phyloP scores from a whole-genome alignment of 2,113 vertebrate species.

The Onychostoma macrolepis region DNA sequence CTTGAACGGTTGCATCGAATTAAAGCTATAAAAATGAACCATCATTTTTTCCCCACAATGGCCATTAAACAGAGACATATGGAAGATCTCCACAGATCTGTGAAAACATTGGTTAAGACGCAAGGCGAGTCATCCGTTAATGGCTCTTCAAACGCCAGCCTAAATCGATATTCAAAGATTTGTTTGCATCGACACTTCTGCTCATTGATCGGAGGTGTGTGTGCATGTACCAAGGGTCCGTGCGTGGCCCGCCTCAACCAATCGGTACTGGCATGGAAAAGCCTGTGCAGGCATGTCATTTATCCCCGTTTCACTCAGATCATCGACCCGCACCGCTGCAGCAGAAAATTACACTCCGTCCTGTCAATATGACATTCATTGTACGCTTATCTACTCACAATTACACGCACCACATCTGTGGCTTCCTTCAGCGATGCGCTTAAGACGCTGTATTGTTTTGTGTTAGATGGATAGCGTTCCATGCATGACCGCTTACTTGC shows the following conservation, averaged over 20 bases:
- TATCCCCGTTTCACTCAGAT: neutral
- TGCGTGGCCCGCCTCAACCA: neutral
- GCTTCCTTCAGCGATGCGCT: conserved; percentile 54
- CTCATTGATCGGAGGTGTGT: conserved; percentile 12
- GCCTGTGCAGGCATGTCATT: conserved; percentile 8
- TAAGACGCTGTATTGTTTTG: conserved; percentile 60
- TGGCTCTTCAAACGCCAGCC: conserved; percentile 32
- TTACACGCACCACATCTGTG: conserved; percentile 52
- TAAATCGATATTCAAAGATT: conserved; percentile 52
- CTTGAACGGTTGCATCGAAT: conserved; percentile 42
- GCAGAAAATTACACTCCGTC: conserved; percentile 33
- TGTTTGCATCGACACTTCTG: conserved; percentile 48
- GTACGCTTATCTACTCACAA: conserved; percentile 63
- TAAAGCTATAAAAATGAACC: conserved; percentile 45
- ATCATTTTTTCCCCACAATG: conserved; percentile 38
- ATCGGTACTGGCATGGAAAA: neutral
- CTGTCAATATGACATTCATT: conserved; percentile 60
- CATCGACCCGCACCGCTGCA: conserved; percentile 31
- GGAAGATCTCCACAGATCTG: conserved; percentile 28
- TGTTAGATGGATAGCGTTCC: conserved; percentile 61
- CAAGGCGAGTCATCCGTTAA: conserved; percentile 28
- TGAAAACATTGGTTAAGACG: neutral
- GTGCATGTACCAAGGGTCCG: neutral
- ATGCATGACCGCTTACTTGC: conserved; percentile 28
- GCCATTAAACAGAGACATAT: conserved; percentile 32